Conservation (phyloP, 2,888 invertebrate genomes). For the Cylloceria caligata region DNA sequence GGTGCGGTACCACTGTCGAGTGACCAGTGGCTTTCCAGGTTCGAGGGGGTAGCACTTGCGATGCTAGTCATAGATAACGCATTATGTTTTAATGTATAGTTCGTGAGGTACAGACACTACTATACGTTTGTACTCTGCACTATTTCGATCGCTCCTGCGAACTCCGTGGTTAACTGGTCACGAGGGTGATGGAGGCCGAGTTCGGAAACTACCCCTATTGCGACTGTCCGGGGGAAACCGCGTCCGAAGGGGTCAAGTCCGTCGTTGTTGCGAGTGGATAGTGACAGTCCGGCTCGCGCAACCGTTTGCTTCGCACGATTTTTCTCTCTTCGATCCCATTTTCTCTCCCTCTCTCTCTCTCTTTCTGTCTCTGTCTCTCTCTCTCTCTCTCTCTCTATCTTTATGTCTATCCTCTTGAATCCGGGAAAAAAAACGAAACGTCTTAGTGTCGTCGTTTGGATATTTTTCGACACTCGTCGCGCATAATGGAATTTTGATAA, state of each 20-base stretch:
- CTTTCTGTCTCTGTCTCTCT: too few species aligned
- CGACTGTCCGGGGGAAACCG: conserved; percentile 54
- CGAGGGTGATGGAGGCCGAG: conserved; percentile 38
- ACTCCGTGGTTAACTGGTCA: conserved; percentile 1
- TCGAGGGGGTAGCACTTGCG: conserved; percentile 9
- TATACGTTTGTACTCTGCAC: not conserved
- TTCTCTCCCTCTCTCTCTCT: not conserved
- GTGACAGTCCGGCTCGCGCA: conserved; percentile 74
- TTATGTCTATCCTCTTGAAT: not conserved
- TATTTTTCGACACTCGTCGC: not conserved
- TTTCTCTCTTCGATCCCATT: conserved; percentile 11
- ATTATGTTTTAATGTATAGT: not conserved
- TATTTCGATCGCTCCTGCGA: conserved; percentile 12
- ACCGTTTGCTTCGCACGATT: conserved; percentile 69
- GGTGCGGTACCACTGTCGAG: too few species aligned
- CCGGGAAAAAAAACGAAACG: not conserved
- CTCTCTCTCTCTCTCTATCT: too few species aligned
- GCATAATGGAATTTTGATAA: conserved; percentile 45
- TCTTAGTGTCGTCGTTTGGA: not conserved
- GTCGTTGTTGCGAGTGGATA: conserved; percentile 65
- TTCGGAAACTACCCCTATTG: conserved; percentile 55
- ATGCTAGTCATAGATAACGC: not conserved
- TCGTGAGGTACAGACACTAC: not conserved
- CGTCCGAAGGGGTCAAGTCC: conserved; percentile 73
- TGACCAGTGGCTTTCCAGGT: not conserved